Conservation (phyloP, 2,113 vertebrate genomes). For the Crotophaga sulcirostris region DNA sequence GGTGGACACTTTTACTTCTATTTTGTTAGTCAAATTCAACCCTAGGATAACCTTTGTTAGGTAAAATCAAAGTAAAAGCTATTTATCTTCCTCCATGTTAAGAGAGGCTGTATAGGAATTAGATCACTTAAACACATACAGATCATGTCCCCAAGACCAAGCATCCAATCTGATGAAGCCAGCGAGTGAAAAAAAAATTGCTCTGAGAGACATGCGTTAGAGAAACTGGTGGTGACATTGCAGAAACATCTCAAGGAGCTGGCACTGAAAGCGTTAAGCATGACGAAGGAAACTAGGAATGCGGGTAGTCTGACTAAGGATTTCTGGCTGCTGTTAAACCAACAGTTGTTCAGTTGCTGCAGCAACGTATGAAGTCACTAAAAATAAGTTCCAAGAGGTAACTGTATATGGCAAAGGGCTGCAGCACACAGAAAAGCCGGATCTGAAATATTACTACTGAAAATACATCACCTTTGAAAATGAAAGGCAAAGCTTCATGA, state of each 20-base stretch:
- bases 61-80: background rate
- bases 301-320: constrained; percentile 44
- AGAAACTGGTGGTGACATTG: background rate
- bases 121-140: background rate
- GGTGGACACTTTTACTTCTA: background rate
- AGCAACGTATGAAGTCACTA: constrained; percentile 69
- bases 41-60: background rate
- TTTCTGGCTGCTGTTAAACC: constrained; percentile 47
- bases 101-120: background rate
- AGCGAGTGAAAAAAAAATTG: background rate
- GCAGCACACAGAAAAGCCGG: background rate
- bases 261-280: constrained; percentile 23
- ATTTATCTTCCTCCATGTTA: background rate
- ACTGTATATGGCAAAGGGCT: constrained; percentile 59
- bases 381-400: constrained; percentile 70
- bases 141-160: background rate
- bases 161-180: background rate
- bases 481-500: background rate
- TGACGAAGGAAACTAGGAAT: constrained; percentile 39
- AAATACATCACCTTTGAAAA: background rate
- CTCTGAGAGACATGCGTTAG: background rate
- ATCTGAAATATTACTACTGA: background rate
- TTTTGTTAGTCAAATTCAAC: background rate
- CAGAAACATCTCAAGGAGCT: background rate
- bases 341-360: constrained; percentile 69